Base-by-base conservation (phyloP, 2,797 vertebrate species). In the Falco peregrinus region DNA sequence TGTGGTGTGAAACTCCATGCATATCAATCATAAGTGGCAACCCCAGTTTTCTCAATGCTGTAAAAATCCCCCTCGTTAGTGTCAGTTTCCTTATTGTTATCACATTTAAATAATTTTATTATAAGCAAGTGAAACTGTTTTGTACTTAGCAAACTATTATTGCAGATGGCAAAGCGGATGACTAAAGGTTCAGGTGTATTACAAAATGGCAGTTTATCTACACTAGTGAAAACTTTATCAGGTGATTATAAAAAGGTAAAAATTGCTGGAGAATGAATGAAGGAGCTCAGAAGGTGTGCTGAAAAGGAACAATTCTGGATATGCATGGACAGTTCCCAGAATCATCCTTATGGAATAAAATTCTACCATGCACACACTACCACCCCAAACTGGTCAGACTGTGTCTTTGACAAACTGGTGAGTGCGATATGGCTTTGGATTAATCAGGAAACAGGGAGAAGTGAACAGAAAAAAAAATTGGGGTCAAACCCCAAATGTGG, bases 81-180 rank as follows among this genome's bases (percentile, higher is more conserved):
- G 70, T 84, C 80, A 82, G 41, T 81, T 85, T 90, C 71, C 75
- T 92, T 94, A 89, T 84, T 95, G 91, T 95, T 94, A 93, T 56
- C 79, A n/a, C 73, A 75, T 69, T 75, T 82, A 77, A 81, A 78
- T 81, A 0, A 69, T 89, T 89, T 92, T 70, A 29, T 74, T 81
- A 56, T 45, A 85, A 92, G 79, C 65, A 92, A 89, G 28, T 39
- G 65, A 92, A 84, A 67, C 43, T 70, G 50, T 79, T 91, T 87
- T 87, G 47, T 81, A 85, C 54, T 85, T 87, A 13, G 39, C 22
- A 80, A 93, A 90, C 47, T 45, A 12, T 50, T 61, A 51, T 2
- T 81, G 84, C 61, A 85, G 54, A 65, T 5, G 4, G 68, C 50
- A 93, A 83, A 86, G 69, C 63, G 87, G 61, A 84, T 65, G 57